A percentile compares a stretch with the other conserved stretches of the same genome.
Conservation (phyloP, 2,113 vertebrate genomes). For the Gymnarchus niloticus region DNA sequence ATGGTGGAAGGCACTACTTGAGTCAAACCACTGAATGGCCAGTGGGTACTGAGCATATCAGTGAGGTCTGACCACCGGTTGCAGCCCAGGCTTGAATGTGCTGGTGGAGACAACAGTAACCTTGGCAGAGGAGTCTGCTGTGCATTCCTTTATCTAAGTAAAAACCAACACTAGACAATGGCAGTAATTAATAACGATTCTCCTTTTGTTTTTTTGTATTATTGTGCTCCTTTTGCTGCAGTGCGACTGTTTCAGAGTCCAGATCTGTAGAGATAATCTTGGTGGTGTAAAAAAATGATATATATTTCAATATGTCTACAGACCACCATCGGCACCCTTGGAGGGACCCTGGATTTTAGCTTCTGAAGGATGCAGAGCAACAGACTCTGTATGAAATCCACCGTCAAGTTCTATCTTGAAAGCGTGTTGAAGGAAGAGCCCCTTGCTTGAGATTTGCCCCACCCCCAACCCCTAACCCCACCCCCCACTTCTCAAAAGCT, state of each 20-base stretch:
- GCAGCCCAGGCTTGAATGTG: background rate
- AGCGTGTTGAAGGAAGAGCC: background rate
- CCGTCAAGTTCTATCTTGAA: background rate
- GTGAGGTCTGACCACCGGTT: background rate
- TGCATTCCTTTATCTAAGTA: background rate
- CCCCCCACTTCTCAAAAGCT: constrained; percentile 76
- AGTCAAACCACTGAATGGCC: constrained; percentile 29
- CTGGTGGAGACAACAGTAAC: background rate
- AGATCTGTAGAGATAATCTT: background rate
- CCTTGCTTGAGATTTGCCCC: background rate
- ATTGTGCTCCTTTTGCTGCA: background rate
- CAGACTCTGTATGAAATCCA: background rate
- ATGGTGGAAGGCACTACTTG: constrained; percentile 57
- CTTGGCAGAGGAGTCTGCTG: background rate
- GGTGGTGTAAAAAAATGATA: background rate
- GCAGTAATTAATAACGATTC: constrained; percentile 23
- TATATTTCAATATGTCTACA: background rate
- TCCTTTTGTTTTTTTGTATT: background rate
- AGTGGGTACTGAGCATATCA: background rate
- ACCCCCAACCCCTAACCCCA: background rate
- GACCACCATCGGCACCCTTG: background rate
- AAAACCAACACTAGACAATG: constrained; percentile 7
- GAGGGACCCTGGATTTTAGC: background rate
- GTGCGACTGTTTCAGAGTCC: background rate
- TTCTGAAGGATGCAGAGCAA: background rate